A percentile compares a stretch with the other conserved stretches of the same genome.
Evolutionary conservation across 2,888 invertebrate genomes (phyloP).

Genomic region (Halocaridina rubra): DNA sequence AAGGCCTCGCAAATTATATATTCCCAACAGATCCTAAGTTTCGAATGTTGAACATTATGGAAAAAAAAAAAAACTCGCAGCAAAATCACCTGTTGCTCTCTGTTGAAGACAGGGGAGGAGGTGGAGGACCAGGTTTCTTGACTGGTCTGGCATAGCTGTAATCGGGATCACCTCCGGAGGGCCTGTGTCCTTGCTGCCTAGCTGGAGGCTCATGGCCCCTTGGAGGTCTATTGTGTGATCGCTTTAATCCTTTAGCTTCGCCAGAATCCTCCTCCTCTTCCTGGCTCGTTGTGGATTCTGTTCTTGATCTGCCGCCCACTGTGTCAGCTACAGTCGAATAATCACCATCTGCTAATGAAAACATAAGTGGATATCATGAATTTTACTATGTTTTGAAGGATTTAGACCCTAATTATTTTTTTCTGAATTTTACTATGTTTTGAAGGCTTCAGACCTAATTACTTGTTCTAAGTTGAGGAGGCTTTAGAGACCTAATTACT

Average conservation of each 20-base stretch:
- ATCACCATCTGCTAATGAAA: conserved; percentile 34
- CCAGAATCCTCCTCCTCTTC: conserved; percentile 54
- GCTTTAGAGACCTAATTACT: too few species aligned
- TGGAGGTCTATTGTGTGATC: conserved; percentile 2
- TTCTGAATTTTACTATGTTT: too few species aligned
- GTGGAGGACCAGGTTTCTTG: conserved; percentile 42
- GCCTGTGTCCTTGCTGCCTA: conserved; percentile 28
- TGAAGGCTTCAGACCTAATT: too few species aligned
- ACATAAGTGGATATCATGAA: too few species aligned
- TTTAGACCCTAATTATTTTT: too few species aligned
- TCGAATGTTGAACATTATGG: too few species aligned
- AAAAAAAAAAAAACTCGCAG: too few species aligned
- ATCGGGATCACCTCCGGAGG: conserved; percentile 48
- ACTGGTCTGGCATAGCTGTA: conserved; percentile 51
- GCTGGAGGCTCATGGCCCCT: conserved; percentile 15
- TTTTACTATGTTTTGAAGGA: too few species aligned
- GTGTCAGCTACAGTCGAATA: conserved; percentile 48
- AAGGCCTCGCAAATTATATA: too few species aligned
- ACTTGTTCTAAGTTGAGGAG: too few species aligned
- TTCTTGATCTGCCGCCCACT: conserved; percentile 47
- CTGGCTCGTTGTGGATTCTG: conserved; percentile 52
- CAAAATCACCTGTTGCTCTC: conserved; percentile 58
- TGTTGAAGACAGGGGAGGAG: conserved; percentile 44
- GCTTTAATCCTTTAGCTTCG: conserved; percentile 17
- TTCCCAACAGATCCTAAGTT: too few species aligned